Percentiles rank a stretch among this genome's conserved stretches.
Evolutionary conservation across 2,888 invertebrate species (phyloP).

Genomic region (Leucozona laternaria): DNA sequence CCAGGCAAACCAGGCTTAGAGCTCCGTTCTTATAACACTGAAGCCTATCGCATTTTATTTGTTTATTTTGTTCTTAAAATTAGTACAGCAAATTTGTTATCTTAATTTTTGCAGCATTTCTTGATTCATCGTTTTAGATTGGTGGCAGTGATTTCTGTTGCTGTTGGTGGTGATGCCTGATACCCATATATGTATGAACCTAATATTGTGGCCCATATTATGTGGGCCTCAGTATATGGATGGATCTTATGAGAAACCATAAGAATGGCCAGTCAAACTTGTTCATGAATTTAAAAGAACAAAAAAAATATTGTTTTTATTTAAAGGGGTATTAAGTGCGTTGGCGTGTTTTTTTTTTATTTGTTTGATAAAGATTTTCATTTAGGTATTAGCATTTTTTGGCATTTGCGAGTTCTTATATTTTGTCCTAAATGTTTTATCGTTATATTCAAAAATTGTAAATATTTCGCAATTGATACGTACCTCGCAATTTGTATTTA

Average conservation of each 20-base stretch:
- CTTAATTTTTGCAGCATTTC: slow-evolving; percentile 75
- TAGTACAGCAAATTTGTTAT: slow-evolving; percentile 74
- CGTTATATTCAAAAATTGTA: too few relatives aligned
- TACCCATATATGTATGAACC: neutral
- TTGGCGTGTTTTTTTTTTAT: too few relatives aligned
- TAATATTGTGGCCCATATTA: neutral
- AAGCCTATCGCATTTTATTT: slow-evolving; percentile 67
- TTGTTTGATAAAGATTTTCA: too few relatives aligned
- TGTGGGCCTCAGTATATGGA: slow-evolving; percentile 24
- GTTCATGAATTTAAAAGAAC: neutral
- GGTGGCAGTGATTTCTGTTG: slow-evolving; percentile 12
- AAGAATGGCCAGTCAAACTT: neutral
- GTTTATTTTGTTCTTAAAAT: slow-evolving; percentile 70
- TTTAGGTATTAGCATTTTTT: too few relatives aligned
- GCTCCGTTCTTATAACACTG: slow-evolving; percentile 23
- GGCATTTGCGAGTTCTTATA: too few relatives aligned
- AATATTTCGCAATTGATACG: too few relatives aligned
- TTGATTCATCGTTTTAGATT: slow-evolving; percentile 76
- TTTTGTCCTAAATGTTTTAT: too few relatives aligned
- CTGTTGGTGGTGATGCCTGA: neutral
- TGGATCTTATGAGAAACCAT: slow-evolving; percentile 7
- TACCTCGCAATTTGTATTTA: too few relatives aligned
- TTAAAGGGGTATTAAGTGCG: neutral
- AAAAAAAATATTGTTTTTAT: neutral
- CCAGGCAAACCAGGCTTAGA: neutral